Evolutionary conservation across 30 jellyfish, hydroid and myxozoan genomes (phyloP).

Genomic region (Clytia hemisphaerica): DNA sequence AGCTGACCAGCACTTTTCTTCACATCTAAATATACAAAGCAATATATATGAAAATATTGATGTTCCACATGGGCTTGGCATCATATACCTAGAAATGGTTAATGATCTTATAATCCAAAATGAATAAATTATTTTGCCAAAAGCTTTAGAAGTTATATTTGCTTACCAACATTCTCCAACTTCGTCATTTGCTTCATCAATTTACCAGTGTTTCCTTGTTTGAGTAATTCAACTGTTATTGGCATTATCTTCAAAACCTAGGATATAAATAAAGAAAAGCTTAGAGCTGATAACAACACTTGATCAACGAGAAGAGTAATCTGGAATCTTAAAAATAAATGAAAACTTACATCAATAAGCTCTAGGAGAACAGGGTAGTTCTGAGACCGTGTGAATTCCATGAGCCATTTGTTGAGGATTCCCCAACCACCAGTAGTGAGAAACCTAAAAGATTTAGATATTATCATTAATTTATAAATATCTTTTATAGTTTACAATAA

Average conservation of each 20-base stretch:
- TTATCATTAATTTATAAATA: neutral
- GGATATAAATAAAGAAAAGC: neutral
- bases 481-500: no score
- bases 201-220: slow-evolving; percentile 94
- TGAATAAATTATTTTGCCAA: no score
- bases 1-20: slow-evolving; percentile 57
- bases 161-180: slow-evolving; percentile 54
- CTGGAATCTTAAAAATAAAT: slow-evolving; percentile 1
- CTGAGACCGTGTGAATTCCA: slow-evolving; percentile 64
- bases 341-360: slow-evolving; percentile 65
- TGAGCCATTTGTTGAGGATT: slow-evolving; percentile 80
- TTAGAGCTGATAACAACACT: no score
- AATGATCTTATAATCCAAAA: no score
- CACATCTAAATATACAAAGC: slow-evolving; percentile 36
- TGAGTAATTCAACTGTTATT: slow-evolving; percentile 62
- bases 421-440: slow-evolving; percentile 98
- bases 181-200: slow-evolving; percentile 67
- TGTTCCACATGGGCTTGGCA: neutral
- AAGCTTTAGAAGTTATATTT: no score
- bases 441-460: slow-evolving; percentile 13
- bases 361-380: slow-evolving; percentile 64
- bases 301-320: neutral
- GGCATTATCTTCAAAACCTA: slow-evolving; percentile 77
- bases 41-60: neutral
- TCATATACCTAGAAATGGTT: no score